phyloP scores from a whole-genome alignment of 1,140 invertebrate species.

The Drosophila yakuba region DNA sequence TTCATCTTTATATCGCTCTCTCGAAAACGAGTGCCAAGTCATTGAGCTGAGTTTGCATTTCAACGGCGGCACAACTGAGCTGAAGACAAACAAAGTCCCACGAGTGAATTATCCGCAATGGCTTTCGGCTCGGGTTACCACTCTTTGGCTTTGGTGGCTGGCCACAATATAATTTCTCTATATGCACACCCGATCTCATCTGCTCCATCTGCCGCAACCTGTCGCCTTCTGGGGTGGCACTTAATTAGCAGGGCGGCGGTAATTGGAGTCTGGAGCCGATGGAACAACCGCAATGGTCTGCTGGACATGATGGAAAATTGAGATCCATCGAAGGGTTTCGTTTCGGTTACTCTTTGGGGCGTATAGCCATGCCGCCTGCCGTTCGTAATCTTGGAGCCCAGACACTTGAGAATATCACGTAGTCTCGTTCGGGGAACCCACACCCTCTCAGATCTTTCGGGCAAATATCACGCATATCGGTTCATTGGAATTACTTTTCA shows the following conservation, averaged over 20 bases:
- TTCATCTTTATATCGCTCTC: slow-evolving; percentile 2
- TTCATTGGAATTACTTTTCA: slow-evolving; percentile 40
- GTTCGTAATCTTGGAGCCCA: slow-evolving; percentile 7
- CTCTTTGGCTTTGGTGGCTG: slow-evolving; percentile 32
- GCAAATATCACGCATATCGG: slow-evolving; percentile 42
- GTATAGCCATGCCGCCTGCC: neutral
- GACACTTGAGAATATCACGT: slow-evolving; percentile 44
- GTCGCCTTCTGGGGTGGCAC: slow-evolving; percentile 52
- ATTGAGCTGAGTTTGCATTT: slow-evolving; percentile 74
- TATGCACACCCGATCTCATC: neutral
- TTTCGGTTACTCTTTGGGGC: neutral
- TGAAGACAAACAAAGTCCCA: slow-evolving; percentile 57
- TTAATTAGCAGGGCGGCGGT: slow-evolving; percentile 51
- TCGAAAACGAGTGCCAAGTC: slow-evolving; percentile 38
- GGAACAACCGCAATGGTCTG: slow-evolving; percentile 42
- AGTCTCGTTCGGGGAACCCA: slow-evolving; percentile 21
- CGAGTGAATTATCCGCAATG: slow-evolving; percentile 74
- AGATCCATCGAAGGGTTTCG: slow-evolving; percentile 26
- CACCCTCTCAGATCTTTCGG: slow-evolving; percentile 5
- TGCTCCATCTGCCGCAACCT: slow-evolving; percentile 33
- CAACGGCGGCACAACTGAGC: slow-evolving; percentile 26
- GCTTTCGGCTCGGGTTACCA: slow-evolving; percentile 63
- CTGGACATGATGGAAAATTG: slow-evolving; percentile 38
- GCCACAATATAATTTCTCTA: slow-evolving; percentile 41
- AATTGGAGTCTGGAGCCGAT: slow-evolving; percentile 40